Conservation (phyloP, 1,140 invertebrate genomes). For the Homalodisca vitripennis region DNA sequence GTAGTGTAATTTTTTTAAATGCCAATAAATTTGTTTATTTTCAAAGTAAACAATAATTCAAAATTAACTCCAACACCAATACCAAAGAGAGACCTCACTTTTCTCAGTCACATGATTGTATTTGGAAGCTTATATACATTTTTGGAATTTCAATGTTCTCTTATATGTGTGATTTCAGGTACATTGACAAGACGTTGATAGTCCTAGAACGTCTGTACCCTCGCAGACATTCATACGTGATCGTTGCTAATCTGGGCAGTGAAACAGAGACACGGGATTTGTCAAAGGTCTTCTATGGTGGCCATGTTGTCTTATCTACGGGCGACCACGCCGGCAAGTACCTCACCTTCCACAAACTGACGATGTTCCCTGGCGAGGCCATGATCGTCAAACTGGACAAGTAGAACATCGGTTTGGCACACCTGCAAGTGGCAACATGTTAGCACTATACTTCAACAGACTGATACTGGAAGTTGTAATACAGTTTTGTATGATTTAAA, state of each 20-base stretch:
- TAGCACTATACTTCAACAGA: too few relatives aligned
- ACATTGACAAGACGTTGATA: slow-evolving; percentile 60
- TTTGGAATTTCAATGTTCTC: too few relatives aligned
- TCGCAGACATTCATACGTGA: slow-evolving; percentile 68
- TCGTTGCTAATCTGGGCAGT: slow-evolving; percentile 66
- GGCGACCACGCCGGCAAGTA: slow-evolving; percentile 56
- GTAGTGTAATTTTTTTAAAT: too few relatives aligned
- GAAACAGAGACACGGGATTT: slow-evolving; percentile 62
- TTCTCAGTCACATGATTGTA: too few relatives aligned
- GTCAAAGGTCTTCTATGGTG: slow-evolving; percentile 71
- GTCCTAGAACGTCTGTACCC: slow-evolving; percentile 75
- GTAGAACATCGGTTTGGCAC: slow-evolving; percentile 27
- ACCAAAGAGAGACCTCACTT: too few relatives aligned
- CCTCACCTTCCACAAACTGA: slow-evolving; percentile 65
- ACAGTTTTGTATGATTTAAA: too few relatives aligned
- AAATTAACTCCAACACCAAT: too few relatives aligned
- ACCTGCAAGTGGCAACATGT: too few relatives aligned
- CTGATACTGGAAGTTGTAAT: too few relatives aligned
- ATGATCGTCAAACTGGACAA: slow-evolving; percentile 68
- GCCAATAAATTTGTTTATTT: too few relatives aligned
- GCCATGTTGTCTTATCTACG: slow-evolving; percentile 64
- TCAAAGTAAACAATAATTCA: too few relatives aligned
- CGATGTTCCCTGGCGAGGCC: slow-evolving; percentile 59
- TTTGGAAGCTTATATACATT: too few relatives aligned
- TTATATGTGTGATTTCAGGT: slow-evolving; percentile 47